Base-by-base conservation (phyloP, 2,113 vertebrate genomes). In the Laterallus jamaicensis region DNA sequence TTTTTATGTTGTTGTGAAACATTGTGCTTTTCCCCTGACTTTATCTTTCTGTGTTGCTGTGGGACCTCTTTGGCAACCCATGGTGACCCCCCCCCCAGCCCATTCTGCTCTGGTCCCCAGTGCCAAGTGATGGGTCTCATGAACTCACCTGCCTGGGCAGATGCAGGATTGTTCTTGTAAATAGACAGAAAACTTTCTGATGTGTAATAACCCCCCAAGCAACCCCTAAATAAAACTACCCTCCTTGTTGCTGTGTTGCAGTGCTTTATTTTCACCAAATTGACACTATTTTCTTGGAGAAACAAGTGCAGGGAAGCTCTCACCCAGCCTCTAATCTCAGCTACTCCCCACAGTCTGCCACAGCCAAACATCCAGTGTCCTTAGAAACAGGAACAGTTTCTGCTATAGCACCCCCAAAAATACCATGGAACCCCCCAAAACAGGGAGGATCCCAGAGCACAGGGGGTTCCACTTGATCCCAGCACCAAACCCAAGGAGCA, bases 261-360 rank as follows among this genome's bases (percentile, higher is more conserved):
- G 31, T 7, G 31, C 4, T 90, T 95, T 66, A 84, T 90, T 88
- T 54, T 32, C 69, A 44, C 15, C 37, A 5, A 7, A 24, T 29
- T 37, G 10, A 13, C 15, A 40, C 4, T 17, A 2, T 28, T 59
- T 83, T 7, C 4, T 7, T 9, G 4, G 11, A 32, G 59, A 28
- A 69, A 26, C 15, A 25, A 70, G 52, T 0, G 11, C 3, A 10
- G 68, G 58, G 74, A 47, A 68, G 50, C 12, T 82, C 49, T 59
- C 26, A 8, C 31, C 9, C 9, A 28, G n/a, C 50, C 15, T 22
- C 82, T 22, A 42, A 44, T 11, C 24, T 8, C 11, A 16, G 1
- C 1, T 1, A 5, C 12, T 3, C 11, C 18, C 3, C 16, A 3
- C 0, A 9, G 16, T 8, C 68, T 37, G 68, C 68, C 79, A 8